Base-by-base conservation (phyloP, 2,888 invertebrate genomes). In the Folsomia manolachei region DNA sequence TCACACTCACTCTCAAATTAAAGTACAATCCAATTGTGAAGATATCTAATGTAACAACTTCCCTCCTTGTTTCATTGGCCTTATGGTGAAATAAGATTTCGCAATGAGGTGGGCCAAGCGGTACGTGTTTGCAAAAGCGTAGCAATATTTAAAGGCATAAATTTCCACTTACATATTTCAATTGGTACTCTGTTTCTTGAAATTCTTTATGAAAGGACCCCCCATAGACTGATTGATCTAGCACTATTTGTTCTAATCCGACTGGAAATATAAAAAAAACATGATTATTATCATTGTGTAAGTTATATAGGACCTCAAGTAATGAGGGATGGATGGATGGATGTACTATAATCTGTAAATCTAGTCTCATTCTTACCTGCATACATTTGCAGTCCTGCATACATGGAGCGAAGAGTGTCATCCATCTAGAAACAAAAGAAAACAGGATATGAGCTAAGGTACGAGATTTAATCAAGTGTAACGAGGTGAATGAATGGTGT, bases 371-470 rank as follows among this genome's bases (percentile, higher is more conserved):
- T 39, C 39, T 39, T 14, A 39, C 39, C 39, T 39, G 90, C 90
- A 75, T 89, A 86, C 85, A 87, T 88, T 84, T 92, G 91, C 83
- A 92, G 84, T 78, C 87, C 88, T 81, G 88, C 87, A 84, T 89
- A 91, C 82, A 89, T 86, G 71, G 87, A 84, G 68, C 88, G 85
- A 80, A 91, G 83, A 18, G 85, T 83, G 23, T 83, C 82, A 70
- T 87, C 85, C 73, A 87, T 83, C 87, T 88, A 84, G 2, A 84
- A 84, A 69, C 14, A 1, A 25, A 11, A 60, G 23, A n/a, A n/a
- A n/a, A n/a, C n/a, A n/a, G n/a, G n/a, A n/a, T n/a, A n/a, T n/a
- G n/a, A n/a, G n/a, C n/a, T n/a, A n/a, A n/a, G n/a, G n/a, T n/a
- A n/a, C n/a, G n/a, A n/a, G n/a, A n/a, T n/a, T n/a, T n/a, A n/a